These are phyloP conservation scores for Xylota sylvarum DNA, from an alignment of 2,888 invertebrate species.

Conservation along the genomic window DNA sequence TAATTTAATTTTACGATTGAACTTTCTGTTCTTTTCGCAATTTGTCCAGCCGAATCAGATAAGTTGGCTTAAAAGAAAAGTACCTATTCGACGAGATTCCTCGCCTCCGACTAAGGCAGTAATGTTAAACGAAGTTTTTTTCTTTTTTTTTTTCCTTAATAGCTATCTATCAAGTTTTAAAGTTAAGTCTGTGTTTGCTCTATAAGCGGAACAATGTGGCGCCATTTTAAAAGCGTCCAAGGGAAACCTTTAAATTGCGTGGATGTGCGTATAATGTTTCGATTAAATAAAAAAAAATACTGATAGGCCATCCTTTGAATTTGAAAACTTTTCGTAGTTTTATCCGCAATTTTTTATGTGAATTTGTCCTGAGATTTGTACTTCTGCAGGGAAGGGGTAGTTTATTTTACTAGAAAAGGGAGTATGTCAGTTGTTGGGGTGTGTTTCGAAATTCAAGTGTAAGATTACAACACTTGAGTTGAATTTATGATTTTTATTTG, in stretches of 20 bases:
- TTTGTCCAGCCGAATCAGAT: slow-evolving; percentile 73
- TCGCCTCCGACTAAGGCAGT: slow-evolving; percentile 4
- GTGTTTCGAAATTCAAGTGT: slow-evolving; percentile 12
- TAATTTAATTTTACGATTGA: slow-evolving; percentile 76
- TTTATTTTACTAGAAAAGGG: background rate
- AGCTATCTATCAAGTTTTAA: slow-evolving; percentile 66
- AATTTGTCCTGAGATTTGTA: slow-evolving; percentile 20
- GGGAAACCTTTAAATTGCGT: slow-evolving; percentile 69
- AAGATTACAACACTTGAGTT: slow-evolving; percentile 40
- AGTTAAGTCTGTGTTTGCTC: slow-evolving; percentile 23
- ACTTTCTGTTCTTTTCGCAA: slow-evolving; percentile 70
- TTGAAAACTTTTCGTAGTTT: slow-evolving; percentile 49
- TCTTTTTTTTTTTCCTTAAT: slow-evolving; percentile 18
- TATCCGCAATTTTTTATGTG: slow-evolving; percentile 45
- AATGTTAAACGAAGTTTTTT: slow-evolving; percentile 18
- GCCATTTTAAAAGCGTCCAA: slow-evolving; percentile 65
- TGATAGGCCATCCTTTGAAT: slow-evolving; percentile 49
- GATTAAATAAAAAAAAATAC: slow-evolving; percentile 61
- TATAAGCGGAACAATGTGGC: slow-evolving; percentile 60
- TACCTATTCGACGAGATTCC: slow-evolving; percentile 35
- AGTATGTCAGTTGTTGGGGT: background rate
- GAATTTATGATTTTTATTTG: slow-evolving; percentile 21
- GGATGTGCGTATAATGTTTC: slow-evolving; percentile 72
- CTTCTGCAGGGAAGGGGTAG: background rate
- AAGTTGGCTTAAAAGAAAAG: slow-evolving; percentile 44